These are phyloP conservation scores for Parnassius glacialis DNA, from an alignment of 2,888 invertebrate species.

Conservation along the genomic window DNA sequence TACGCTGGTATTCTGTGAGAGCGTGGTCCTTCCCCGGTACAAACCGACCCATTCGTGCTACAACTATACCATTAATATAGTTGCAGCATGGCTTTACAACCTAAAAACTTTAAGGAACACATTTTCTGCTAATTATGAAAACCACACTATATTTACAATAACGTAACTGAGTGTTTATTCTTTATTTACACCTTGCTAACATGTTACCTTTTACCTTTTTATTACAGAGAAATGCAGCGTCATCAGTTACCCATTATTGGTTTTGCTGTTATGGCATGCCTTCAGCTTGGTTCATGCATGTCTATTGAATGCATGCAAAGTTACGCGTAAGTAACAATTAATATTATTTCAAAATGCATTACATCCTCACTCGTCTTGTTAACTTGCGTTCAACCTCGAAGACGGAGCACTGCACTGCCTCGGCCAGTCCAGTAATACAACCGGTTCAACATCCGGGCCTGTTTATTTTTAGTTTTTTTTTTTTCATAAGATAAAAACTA, in stretches of 20 bases:
- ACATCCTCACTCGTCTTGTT: not conserved
- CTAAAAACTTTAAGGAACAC: too few relatives aligned
- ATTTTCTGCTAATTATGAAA: not conserved
- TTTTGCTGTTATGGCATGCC: not conserved
- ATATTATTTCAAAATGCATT: not conserved
- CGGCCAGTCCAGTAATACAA: not conserved
- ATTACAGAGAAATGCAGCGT: constrained; percentile 1
- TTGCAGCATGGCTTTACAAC: too few relatives aligned
- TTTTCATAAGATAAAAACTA: not conserved
- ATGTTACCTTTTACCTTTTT: too few relatives aligned
- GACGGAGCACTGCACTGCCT: not conserved
- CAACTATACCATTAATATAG: too few relatives aligned
- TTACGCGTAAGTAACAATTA: not conserved
- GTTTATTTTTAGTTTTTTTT: not conserved
- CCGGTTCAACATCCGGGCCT: not conserved
- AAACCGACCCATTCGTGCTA: too few relatives aligned
- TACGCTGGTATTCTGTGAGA: too few relatives aligned
- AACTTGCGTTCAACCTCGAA: not conserved
- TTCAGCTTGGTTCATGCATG: constrained; percentile 1
- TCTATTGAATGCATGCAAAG: not conserved
- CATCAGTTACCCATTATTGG: not conserved
- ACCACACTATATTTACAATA: not conserved
- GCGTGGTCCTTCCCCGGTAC: too few relatives aligned
- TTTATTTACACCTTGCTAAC: not conserved
- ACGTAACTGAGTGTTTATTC: not conserved